These are phyloP conservation scores for Myiozetetes cayanensis DNA, from an alignment of 2,113 vertebrate genomes.

Conservation along the genomic window DNA sequence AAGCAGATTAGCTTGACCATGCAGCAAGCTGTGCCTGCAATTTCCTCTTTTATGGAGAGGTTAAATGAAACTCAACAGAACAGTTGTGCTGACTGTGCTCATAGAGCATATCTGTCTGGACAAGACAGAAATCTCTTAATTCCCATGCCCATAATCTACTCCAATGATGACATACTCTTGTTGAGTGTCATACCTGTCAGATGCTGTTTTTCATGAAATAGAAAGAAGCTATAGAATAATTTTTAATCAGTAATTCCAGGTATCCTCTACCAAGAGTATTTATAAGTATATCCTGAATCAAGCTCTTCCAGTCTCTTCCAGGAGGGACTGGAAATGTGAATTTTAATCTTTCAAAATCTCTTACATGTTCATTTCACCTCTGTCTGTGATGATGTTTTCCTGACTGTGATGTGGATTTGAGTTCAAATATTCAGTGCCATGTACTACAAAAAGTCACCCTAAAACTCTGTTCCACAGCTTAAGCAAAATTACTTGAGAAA, in stretches of 20 bases:
- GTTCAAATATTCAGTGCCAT: rapidly evolving
- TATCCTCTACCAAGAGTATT: not conserved
- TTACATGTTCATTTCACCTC: not conserved
- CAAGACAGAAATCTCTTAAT: not conserved
- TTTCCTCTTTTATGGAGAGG: not conserved
- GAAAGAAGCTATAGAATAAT: not conserved
- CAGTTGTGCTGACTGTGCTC: not conserved
- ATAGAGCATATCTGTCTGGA: not conserved
- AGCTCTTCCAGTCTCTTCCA: not conserved
- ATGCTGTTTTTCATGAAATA: not conserved
- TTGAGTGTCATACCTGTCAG: not conserved
- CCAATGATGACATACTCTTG: not conserved
- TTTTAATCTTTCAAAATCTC: not conserved
- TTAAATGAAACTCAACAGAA: not conserved
- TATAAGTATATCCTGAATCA: not conserved
- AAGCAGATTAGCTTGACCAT: not conserved
- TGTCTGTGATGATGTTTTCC: not conserved
- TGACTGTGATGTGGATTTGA: rapidly evolving
- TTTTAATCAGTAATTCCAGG: not conserved
- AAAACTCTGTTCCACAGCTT: not conserved
- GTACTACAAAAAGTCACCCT: not conserved
- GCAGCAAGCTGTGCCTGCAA: not conserved
- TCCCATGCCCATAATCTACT: not conserved
- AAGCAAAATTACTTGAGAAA: not conserved
- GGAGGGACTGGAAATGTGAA: not conserved